phyloP scores from a whole-genome alignment of 1,140 invertebrate species.

The Hycleus phaleratus region DNA sequence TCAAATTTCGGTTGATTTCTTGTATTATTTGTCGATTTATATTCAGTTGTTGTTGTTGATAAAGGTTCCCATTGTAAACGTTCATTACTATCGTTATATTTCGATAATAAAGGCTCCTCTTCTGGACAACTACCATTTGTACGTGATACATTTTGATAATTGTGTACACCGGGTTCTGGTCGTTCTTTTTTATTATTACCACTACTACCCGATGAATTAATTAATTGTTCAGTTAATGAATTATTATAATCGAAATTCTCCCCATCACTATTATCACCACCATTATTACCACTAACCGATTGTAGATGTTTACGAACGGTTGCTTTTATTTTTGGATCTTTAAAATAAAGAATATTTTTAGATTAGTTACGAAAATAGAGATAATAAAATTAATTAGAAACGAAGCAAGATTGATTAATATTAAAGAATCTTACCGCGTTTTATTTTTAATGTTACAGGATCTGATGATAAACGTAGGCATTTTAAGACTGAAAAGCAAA shows the following conservation, averaged over 20 bases:
- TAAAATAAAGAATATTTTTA: background rate
- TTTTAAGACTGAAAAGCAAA: constrained; percentile 76
- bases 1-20: constrained; percentile 57
- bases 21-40: constrained; percentile 25
- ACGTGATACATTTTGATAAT: constrained; percentile 11
- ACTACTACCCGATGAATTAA: no score
- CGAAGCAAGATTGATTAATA: background rate
- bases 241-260: no score
- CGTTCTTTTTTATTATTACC: constrained; percentile 5
- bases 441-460: constrained; percentile 78
- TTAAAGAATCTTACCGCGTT: constrained; percentile 62
- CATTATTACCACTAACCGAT: constrained; percentile 42
- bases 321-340: constrained; percentile 79
- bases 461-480: constrained; percentile 80
- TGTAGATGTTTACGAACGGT: constrained; percentile 68
- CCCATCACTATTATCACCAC: constrained; percentile 28
- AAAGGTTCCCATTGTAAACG: constrained; percentile 49
- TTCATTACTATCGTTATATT: constrained; percentile 40
- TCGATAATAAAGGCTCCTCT: constrained; percentile 40
- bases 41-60: constrained; percentile 33
- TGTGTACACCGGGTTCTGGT: background rate
- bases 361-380: background rate
- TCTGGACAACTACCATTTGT: constrained; percentile 46
- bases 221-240: no score
- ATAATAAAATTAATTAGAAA: background rate